phyloP scores from a whole-genome alignment of 2,888 invertebrate species.

The Luperina nickerlii region DNA sequence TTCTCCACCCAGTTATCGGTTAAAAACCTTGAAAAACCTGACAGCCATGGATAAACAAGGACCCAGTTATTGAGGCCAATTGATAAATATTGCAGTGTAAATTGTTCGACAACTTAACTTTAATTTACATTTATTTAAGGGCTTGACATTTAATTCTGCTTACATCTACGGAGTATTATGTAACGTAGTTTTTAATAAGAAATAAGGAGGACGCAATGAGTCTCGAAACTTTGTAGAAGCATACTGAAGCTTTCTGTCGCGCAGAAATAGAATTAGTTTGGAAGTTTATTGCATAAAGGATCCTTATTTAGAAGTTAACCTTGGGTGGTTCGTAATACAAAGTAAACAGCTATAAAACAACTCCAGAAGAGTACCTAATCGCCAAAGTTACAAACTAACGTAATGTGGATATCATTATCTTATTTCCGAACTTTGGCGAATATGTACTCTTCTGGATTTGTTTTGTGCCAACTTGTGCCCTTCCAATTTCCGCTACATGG shows the following conservation, averaged over 20 bases:
- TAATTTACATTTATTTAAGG: slow-evolving; percentile 41
- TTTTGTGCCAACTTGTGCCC: slow-evolving; percentile 21
- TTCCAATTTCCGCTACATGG: slow-evolving; percentile 22
- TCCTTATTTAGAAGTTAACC: slow-evolving; percentile 33
- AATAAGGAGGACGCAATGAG: slow-evolving; percentile 7
- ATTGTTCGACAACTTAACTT: slow-evolving; percentile 43
- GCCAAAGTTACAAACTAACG: slow-evolving; percentile 13
- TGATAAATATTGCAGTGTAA: slow-evolving; percentile 56
- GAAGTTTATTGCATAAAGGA: slow-evolving; percentile 17
- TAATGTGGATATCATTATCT: neutral
- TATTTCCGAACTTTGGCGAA: slow-evolving; percentile 19
- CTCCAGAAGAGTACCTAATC: slow-evolving; percentile 2
- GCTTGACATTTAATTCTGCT: slow-evolving; percentile 34
- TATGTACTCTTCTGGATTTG: slow-evolving; percentile 18
- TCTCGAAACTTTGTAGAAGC: slow-evolving; percentile 18
- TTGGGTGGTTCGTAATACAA: slow-evolving; percentile 20
- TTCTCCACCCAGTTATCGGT: slow-evolving; percentile 43
- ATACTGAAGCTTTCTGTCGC: slow-evolving; percentile 7
- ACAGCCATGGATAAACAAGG: slow-evolving; percentile 59
- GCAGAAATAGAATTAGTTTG: slow-evolving; percentile 32
- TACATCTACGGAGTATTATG: slow-evolving; percentile 18
- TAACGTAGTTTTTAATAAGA: slow-evolving; percentile 24
- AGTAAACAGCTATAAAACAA: neutral
- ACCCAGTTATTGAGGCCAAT: slow-evolving; percentile 59
- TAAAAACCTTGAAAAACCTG: slow-evolving; percentile 58